These are phyloP conservation scores for Balanococcus diminutus DNA, from an alignment of 2,888 invertebrate genomes.

Conservation along the genomic window DNA sequence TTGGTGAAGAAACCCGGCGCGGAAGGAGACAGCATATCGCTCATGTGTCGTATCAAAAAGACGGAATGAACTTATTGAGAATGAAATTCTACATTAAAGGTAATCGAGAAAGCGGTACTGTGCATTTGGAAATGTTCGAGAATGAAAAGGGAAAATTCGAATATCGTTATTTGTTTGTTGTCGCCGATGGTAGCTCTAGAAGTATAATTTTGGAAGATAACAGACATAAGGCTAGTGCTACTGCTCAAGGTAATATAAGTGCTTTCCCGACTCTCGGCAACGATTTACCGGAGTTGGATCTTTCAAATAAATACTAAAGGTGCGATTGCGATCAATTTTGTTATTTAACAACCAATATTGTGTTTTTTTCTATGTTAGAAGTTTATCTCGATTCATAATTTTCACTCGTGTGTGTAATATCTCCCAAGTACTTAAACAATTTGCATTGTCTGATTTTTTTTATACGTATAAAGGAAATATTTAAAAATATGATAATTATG, in stretches of 20 bases:
- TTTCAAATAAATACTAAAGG: not conserved
- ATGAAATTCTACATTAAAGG: conserved; percentile 93
- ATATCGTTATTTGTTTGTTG: conserved; percentile 82
- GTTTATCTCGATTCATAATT: not conserved
- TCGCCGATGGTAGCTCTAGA: conserved; percentile 76
- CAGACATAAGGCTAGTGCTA: conserved; percentile 55
- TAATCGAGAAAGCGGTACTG: conserved; percentile 78
- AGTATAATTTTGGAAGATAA: conserved; percentile 81
- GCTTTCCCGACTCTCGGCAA: not conserved
- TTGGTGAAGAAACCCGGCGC: conserved; percentile 83
- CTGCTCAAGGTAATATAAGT: not conserved
- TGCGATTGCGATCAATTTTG: no score
- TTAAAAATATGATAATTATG: no score
- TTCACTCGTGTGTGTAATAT: not conserved
- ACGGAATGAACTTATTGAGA: conserved; percentile 79
- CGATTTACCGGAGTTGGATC: conserved; percentile 8
- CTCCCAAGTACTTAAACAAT: not conserved
- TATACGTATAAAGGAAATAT: no score
- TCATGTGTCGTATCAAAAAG: conserved; percentile 75
- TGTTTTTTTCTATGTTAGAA: not conserved
- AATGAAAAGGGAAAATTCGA: conserved; percentile 69
- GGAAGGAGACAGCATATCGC: conserved; percentile 84
- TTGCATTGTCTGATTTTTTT: not conserved
- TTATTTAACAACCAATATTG: no score
- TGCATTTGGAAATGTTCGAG: conserved; percentile 77